Evolutionary conservation across 1,140 invertebrate genomes (phyloP).

Genomic region (Tribolium madens): DNA sequence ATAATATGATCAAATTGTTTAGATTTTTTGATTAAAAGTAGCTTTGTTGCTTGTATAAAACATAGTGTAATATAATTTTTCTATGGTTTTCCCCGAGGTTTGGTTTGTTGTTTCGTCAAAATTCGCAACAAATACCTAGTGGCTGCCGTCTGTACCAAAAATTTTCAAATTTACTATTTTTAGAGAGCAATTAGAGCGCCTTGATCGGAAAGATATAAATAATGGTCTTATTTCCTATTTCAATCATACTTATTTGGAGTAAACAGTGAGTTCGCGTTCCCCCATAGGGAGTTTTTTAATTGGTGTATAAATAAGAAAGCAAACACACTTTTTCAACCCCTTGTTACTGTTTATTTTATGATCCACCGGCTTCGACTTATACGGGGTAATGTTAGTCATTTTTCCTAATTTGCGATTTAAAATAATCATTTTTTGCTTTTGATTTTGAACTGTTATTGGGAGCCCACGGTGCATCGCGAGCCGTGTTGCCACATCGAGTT

Average conservation of each 20-base stretch:
- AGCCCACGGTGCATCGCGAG: too few relatives aligned
- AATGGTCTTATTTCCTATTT: neutral
- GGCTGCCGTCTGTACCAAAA: too few relatives aligned
- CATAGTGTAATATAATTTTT: too few relatives aligned
- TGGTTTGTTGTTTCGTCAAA: too few relatives aligned
- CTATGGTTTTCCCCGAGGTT: too few relatives aligned
- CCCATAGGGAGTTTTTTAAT: slow-evolving; percentile 2
- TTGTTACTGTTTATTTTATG: slow-evolving; percentile 15
- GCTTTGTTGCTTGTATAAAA: too few relatives aligned
- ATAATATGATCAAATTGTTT: too few relatives aligned
- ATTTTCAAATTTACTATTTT: neutral
- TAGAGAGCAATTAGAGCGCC: neutral
- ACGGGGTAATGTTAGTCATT: neutral
- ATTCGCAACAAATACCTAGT: too few relatives aligned
- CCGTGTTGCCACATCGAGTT: slow-evolving; percentile 14
- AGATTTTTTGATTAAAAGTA: too few relatives aligned
- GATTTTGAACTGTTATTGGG: neutral
- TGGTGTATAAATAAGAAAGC: slow-evolving; percentile 19
- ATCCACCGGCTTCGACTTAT: neutral
- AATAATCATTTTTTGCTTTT: neutral
- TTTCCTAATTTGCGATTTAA: neutral
- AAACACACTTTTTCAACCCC: slow-evolving; percentile 24
- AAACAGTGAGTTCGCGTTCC: neutral
- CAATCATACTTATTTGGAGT: neutral
- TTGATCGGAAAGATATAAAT: slow-evolving; percentile 5